Evolutionary conservation across 2,888 invertebrate species (phyloP).

Genomic region (Dinocampus coccinellae): DNA sequence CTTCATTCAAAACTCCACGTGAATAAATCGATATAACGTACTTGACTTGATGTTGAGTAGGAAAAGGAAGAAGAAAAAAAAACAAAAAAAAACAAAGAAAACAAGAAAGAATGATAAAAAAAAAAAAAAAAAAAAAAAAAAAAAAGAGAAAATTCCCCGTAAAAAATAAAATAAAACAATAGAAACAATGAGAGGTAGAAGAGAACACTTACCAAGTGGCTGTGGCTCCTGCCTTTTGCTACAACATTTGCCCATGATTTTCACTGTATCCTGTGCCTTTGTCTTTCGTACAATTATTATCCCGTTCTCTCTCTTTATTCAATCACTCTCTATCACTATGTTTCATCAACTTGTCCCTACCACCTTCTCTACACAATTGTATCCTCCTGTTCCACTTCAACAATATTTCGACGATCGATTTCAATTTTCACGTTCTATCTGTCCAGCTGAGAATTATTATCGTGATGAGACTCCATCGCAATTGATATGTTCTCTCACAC

Average conservation of each 20-base stretch:
- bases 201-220: constrained; percentile 72
- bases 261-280: background rate
- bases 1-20: background rate
- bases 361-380: constrained; percentile 16
- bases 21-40: constrained; percentile 4
- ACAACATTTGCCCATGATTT: constrained; percentile 87
- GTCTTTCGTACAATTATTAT: background rate
- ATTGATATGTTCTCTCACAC: constrained; percentile 14
- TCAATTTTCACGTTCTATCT: constrained; percentile 41
- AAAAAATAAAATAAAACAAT: constrained; percentile 21
- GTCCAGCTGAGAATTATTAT: constrained; percentile 37
- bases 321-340: constrained; percentile 9
- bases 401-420: constrained; percentile 17
- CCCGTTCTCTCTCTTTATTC: background rate
- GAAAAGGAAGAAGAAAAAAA: constrained; percentile 32
- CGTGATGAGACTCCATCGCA: constrained; percentile 43
- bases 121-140: constrained; percentile 34
- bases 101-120: constrained; percentile 20
- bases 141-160: too few relatives aligned
- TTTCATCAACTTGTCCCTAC: background rate
- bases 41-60: background rate
- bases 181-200: background rate
- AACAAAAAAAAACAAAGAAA: too few relatives aligned
- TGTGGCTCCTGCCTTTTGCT: constrained; percentile 85
- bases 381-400: constrained; percentile 6